Base-by-base conservation (phyloP, 1,140 invertebrate species). In the Psilanteris sp. region DNA sequence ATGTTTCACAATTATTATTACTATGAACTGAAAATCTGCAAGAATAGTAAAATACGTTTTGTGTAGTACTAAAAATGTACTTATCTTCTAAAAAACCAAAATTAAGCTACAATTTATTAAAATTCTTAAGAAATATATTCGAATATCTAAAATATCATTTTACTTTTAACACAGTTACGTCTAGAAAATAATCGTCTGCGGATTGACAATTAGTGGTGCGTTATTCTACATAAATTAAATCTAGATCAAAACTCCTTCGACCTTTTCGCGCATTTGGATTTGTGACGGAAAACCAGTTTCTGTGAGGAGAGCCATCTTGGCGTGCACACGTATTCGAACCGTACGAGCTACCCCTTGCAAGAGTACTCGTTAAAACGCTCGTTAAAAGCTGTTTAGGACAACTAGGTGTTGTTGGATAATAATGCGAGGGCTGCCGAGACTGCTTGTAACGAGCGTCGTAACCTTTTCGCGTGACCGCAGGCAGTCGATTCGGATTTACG, bases 381-480 rank as follows among this genome's bases (percentile, higher is more conserved):
- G 73, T 77, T 77, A 77, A 77, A 64, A 76, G 73, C 64, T 76
- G 73, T 76, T 76, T 76, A 70, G 73, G 73, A 70, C 48, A 55
- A 55, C 62, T 67, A 68, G 72, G 72, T 52, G 59, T 64, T 76
- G 72, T 76, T 62, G 72, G 72, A 76, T 68, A 76, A 76, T 76
- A 76, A 76, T 64, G 64, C 62, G 39, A 67, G 64, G 57, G 50
- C 37, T 68, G 64, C 64, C 52, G 66, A 57, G 66, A 64, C 66
- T 66, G 66, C 48, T 71, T 66, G 57, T 77, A 70, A 70, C 66
- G 72, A 76, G 57, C 64, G 52, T 57, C 50, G 72, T 77, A 70
- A 77, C 66, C 64, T 71, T 77, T 77, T 66, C 73, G 52, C 64
- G 55, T 70, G 57, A 76, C 55, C 57, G 61, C 55, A 57, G 57